Percentiles rank a stretch among this genome's conserved stretches.
Evolutionary conservation across 2,888 invertebrate genomes (phyloP).

Genomic region (Protodeltote pygarga): DNA sequence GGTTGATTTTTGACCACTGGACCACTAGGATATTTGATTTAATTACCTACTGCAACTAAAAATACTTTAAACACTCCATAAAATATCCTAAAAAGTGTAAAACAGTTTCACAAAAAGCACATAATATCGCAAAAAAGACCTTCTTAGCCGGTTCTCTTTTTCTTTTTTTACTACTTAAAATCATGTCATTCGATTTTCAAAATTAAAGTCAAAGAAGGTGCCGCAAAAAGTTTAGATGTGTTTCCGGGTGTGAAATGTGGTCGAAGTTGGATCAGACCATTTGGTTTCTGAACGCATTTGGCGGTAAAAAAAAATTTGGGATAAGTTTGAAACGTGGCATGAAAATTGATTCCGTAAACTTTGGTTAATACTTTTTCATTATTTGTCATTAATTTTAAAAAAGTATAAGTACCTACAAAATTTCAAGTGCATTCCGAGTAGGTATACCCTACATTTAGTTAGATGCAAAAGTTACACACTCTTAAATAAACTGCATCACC

Average conservation of each 20-base stretch:
- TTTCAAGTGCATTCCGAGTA: not conserved
- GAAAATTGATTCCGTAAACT: conserved; percentile 37
- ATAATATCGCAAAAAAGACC: too few species aligned
- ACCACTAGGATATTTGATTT: too few species aligned
- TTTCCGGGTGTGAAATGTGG: conserved; percentile 84
- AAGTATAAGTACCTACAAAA: too few species aligned
- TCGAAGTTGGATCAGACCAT: conserved; percentile 78
- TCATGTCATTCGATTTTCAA: conserved; percentile 37
- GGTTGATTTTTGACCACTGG: too few species aligned
- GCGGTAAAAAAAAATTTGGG: conserved; percentile 50
- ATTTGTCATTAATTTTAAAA: too few species aligned
- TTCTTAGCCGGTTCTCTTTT: too few species aligned
- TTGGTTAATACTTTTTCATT: too few species aligned
- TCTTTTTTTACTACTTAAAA: conserved; percentile 10
- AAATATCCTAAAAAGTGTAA: too few species aligned
- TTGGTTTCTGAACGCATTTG: conserved; percentile 74
- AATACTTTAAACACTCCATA: too few species aligned
- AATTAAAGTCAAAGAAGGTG: conserved; percentile 45
- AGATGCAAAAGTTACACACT: not conserved
- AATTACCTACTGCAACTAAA: too few species aligned
- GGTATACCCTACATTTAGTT: not conserved
- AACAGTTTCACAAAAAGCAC: too few species aligned
- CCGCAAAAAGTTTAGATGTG: conserved; percentile 71
- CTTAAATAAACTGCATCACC: conserved; percentile 7
- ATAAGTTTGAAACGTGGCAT: conserved; percentile 12